Conservation (phyloP, 2,888 invertebrate genomes). For the Tryphoninae sp. region DNA sequence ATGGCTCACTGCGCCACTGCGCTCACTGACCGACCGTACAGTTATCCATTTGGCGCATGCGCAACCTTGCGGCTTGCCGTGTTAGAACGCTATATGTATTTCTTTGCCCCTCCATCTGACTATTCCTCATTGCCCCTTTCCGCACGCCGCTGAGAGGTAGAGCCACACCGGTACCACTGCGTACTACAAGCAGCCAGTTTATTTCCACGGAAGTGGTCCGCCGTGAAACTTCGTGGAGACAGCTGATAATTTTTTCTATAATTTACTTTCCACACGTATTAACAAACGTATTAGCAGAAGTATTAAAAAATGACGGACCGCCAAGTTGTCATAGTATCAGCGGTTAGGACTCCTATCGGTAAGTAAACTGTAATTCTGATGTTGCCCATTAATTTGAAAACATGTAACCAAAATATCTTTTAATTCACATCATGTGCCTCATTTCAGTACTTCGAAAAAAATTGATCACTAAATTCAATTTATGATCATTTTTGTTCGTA, state of each 20-base stretch:
- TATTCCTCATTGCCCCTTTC: background rate
- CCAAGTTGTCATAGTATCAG: slow-evolving; percentile 89
- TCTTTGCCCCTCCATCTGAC: background rate
- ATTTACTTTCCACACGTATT: slow-evolving; percentile 36
- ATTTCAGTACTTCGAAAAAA: slow-evolving; percentile 53
- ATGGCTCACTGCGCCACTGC: slow-evolving; percentile 32
- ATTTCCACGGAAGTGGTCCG: slow-evolving; percentile 63
- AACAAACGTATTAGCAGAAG: background rate
- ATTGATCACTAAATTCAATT: background rate
- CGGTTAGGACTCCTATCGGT: slow-evolving; percentile 94
- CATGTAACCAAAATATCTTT: slow-evolving; percentile 45
- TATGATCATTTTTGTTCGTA: background rate
- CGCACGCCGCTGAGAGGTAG: background rate
- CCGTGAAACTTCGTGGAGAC: slow-evolving; percentile 66
- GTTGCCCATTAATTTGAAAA: background rate
- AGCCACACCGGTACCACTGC: slow-evolving; percentile 40
- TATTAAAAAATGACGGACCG: slow-evolving; percentile 72
- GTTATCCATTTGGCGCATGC: slow-evolving; percentile 3
- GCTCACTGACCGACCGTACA: background rate
- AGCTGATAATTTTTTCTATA: slow-evolving; percentile 16
- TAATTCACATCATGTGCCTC: slow-evolving; percentile 55
- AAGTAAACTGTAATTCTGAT: slow-evolving; percentile 71
- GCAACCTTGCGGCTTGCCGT: background rate
- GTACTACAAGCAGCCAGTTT: slow-evolving; percentile 48
- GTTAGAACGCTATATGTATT: background rate